Evolutionary conservation across 2,113 vertebrate genomes (phyloP), one percentile per base, ranked within the genome.

Genomic region (Lophura nycthemera): DNA sequence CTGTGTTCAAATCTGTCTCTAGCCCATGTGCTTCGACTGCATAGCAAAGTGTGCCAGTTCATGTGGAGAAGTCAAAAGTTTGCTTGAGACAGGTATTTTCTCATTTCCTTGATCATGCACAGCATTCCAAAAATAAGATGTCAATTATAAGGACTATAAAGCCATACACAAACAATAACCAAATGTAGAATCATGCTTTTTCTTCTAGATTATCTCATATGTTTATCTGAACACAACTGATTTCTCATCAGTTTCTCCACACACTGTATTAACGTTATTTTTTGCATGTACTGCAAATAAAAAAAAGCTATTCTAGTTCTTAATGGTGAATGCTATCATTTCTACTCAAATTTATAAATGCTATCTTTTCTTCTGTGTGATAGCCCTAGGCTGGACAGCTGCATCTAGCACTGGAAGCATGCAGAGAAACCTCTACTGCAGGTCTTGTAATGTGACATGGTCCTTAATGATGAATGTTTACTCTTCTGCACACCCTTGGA

Each of bases 41-140:
- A 65, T 4, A 60, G 19, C 15, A 79, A 72, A 29, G 13, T 48
- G 5, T 45, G 14, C 4, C 4, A 38, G 24, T 56, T 86, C 38
- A 42, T 3, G 4, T 13, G 2, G 1, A 10, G 13, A 2, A 77
- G 22, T 10, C 13, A 88, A 92, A 86, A 78, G 24, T 17, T 52
- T 25, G 14, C 32, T 83, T 0, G 0, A 64, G 25, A 48, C 21
- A 77, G 5, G 11, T 32, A 42, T 63, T 66, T 85, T 66, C 40
- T 76, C 22, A 48, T 59, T 60, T 34, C 4, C 10, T 9, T 59
- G 21, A 12, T 29, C 10, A 13, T 0, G 3, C 3, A 43, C 22
- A 76, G 13, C 19, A 59, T 25, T 21, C 2, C 12, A 21, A 25
- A 16, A 1, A 21, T 25, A 19, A 0, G 3, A 47, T 9, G 2